Evolutionary conservation across 1,140 invertebrate genomes (phyloP).

Genomic region (Steinernema feltiae): DNA sequence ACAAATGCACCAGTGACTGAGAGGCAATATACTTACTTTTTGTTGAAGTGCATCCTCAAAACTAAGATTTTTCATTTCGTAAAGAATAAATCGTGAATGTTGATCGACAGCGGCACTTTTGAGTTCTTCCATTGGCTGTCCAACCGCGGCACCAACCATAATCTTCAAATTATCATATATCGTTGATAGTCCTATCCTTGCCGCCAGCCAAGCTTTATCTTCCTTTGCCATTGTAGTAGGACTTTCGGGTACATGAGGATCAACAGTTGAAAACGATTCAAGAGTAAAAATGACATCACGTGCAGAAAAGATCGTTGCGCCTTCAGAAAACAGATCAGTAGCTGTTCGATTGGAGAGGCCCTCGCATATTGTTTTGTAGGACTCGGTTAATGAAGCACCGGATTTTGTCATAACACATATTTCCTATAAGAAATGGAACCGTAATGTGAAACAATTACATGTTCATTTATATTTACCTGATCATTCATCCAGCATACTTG

Average conservation of each 20-base stretch:
- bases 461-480: background rate
- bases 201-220: background rate
- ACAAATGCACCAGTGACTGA: background rate
- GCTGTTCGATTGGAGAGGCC: background rate
- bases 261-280: background rate
- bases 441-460: background rate
- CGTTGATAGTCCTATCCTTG: background rate
- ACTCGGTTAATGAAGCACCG: background rate
- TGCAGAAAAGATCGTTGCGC: background rate
- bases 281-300: background rate
- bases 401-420: background rate
- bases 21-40: background rate
- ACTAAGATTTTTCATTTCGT: background rate
- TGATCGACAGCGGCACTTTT: background rate
- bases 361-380: background rate
- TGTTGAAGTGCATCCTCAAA: background rate
- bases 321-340: background rate
- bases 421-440: background rate
- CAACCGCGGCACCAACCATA: background rate
- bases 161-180: background rate
- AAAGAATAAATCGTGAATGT: background rate
- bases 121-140: background rate
- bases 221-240: background rate
- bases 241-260: background rate
- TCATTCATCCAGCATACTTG: slow-evolving; percentile 5